Conservation (phyloP, 2,888 invertebrate genomes). For the Leistus spinibarbis region DNA sequence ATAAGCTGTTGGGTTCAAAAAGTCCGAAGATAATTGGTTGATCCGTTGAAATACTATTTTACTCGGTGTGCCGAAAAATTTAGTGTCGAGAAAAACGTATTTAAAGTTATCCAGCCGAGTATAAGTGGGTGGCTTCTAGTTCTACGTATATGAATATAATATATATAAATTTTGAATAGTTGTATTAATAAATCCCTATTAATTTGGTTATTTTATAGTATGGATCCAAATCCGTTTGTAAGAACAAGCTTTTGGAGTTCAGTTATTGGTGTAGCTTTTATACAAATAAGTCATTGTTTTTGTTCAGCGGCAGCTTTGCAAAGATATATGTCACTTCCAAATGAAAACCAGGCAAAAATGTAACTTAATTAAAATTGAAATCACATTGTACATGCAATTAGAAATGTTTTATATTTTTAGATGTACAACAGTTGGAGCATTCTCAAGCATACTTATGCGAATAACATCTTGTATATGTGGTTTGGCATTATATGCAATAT, state of each 20-base stretch:
- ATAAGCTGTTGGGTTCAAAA: too few relatives aligned
- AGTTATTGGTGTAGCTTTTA: not conserved
- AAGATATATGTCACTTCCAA: slow-evolving; percentile 13
- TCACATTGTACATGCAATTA: too few relatives aligned
- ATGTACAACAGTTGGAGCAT: slow-evolving; percentile 12
- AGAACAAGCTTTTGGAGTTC: slow-evolving; percentile 12
- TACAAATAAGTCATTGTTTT: not conserved
- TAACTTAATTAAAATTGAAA: not conserved
- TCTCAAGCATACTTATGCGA: not conserved
- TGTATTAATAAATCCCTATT: not conserved
- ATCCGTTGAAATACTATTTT: too few relatives aligned
- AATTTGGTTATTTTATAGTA: not conserved
- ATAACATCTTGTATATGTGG: slow-evolving; percentile 9
- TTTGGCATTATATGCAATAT: slow-evolving; percentile 19
- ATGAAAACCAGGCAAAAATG: not conserved
- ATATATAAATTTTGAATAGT: too few relatives aligned
- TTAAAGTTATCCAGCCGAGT: too few relatives aligned
- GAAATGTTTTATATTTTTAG: slow-evolving; percentile 15
- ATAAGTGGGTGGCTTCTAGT: too few relatives aligned
- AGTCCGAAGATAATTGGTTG: too few relatives aligned
- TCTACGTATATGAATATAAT: not conserved
- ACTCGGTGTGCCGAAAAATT: too few relatives aligned
- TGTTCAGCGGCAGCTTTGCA: not conserved
- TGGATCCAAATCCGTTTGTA: slow-evolving; percentile 13
- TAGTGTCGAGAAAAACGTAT: too few relatives aligned